Percentiles rank a stretch among this genome's conserved stretches.
Evolutionary conservation across 2,797 vertebrate species (phyloP).

Genomic region (Oreochromis grahami): DNA sequence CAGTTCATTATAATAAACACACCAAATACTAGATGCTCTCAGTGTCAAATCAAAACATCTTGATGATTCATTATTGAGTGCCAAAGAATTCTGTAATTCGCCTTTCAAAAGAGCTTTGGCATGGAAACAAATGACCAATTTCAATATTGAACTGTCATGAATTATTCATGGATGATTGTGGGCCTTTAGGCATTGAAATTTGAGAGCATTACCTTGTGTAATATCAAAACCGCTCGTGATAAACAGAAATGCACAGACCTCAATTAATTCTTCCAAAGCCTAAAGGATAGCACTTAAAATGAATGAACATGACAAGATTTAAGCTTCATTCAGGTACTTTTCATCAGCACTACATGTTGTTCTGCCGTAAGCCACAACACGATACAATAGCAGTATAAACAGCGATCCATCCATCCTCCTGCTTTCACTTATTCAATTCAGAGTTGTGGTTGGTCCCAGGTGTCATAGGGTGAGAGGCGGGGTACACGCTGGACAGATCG

Average conservation of each 20-base stretch:
- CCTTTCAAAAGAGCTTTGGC: conserved; percentile 41
- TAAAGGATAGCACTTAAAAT: conserved; percentile 9
- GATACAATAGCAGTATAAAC: background rate
- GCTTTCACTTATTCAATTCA: background rate
- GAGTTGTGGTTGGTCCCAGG: background rate
- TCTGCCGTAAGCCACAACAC: background rate
- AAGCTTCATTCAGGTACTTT: conserved; percentile 1
- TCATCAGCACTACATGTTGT: background rate
- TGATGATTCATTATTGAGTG: conserved; percentile 55
- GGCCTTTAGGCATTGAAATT: conserved; percentile 39
- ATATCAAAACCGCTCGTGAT: conserved; percentile 52
- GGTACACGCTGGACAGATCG: background rate
- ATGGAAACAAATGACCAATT: conserved; percentile 68
- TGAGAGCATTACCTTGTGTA: conserved; percentile 49
- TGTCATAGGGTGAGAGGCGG: background rate
- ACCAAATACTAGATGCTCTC: conserved; percentile 33
- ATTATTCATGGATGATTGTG: conserved; percentile 54
- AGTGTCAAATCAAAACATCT: conserved; percentile 50
- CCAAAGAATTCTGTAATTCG: conserved; percentile 50
- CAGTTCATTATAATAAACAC: conserved; percentile 30
- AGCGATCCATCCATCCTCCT: background rate
- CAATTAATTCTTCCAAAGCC: conserved; percentile 32
- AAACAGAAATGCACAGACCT: conserved; percentile 29
- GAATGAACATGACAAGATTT: background rate
- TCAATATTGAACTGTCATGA: conserved; percentile 57